Evolutionary conservation across 1,140 invertebrate genomes (phyloP), one percentile per base, ranked within the genome.

Genomic region (Pogonus chalceus): DNA sequence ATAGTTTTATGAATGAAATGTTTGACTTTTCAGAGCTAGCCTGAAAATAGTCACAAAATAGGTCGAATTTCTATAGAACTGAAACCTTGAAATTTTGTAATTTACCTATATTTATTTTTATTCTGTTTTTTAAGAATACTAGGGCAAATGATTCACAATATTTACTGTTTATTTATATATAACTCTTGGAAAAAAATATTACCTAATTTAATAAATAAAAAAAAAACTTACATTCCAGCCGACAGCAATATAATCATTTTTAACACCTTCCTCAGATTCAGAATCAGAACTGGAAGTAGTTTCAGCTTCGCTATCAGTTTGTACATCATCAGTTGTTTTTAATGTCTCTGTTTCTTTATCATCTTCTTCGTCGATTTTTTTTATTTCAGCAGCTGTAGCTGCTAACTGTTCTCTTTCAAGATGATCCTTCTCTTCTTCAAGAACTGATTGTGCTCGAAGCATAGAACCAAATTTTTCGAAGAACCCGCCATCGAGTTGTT

Each of bases 401-500:
- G 65, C 69, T n/a, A 71, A 69, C 26, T 65, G 60, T 51, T 66
- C 58, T 20, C 67, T 65, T 55, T 73, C 71, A 10, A 62, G 53
- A n/a, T 60, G 53, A 48, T 69, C 65, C 52, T 63, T 43, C 18
- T 54, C 52, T 47, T 57, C 59, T 2, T 56, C 63, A 35, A 55
- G 55, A 54, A 62, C 62, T 18, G 62, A 63, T 18, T 77, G 79
- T 65, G 86, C 82, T n/a, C 80, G 80, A 23, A 88, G 65, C 14
- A 87, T 68, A 0, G 81, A 83, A 1, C 86, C 85, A 61, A 88
- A 84, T 58, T 82, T 85, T 64, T 89, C 86, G 64, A 89, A 89
- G 63, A 88, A 89, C 24, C 85, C 80, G 58, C 82, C 83, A 67
- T 89, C 85, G 2, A 83, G 73, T 71, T 87, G 81, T 71, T 87